These are phyloP conservation scores for Alca torda DNA, from an alignment of 2,797 vertebrate species.

Conservation along the genomic window DNA sequence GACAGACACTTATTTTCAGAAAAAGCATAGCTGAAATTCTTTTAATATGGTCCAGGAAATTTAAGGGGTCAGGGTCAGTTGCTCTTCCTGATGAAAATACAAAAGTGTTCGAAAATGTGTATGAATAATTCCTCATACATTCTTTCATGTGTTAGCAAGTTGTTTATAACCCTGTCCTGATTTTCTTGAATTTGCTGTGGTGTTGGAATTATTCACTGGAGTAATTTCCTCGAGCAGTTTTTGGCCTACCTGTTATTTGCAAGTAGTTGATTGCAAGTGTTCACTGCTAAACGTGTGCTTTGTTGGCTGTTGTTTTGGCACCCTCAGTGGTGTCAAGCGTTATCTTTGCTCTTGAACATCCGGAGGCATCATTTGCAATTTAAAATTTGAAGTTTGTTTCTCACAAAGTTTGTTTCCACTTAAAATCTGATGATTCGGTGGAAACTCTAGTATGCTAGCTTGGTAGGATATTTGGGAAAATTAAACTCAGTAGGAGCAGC, in stretches of 20 bases:
- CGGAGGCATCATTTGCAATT: background rate
- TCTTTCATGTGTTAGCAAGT: background rate
- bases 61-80: background rate
- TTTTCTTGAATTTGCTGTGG: background rate
- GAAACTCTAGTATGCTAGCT: background rate
- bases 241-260: background rate
- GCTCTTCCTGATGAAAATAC: background rate
- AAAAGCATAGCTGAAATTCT: background rate
- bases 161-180: background rate
- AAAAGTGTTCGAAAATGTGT: rapidly evolving
- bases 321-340: background rate
- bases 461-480: background rate
- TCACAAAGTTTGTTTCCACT: background rate
- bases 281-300: background rate
- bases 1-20: background rate
- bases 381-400: background rate
- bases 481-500: background rate
- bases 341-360: background rate
- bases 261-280: background rate
- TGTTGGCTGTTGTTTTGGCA: background rate
- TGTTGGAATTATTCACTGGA: background rate
- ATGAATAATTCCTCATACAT: background rate
- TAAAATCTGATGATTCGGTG: background rate
- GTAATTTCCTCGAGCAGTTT: background rate
- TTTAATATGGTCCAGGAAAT: background rate